Evolutionary conservation across 1,140 invertebrate genomes (phyloP), one percentile per base, ranked within the genome.

Genomic region (Megalopta genalis): DNA sequence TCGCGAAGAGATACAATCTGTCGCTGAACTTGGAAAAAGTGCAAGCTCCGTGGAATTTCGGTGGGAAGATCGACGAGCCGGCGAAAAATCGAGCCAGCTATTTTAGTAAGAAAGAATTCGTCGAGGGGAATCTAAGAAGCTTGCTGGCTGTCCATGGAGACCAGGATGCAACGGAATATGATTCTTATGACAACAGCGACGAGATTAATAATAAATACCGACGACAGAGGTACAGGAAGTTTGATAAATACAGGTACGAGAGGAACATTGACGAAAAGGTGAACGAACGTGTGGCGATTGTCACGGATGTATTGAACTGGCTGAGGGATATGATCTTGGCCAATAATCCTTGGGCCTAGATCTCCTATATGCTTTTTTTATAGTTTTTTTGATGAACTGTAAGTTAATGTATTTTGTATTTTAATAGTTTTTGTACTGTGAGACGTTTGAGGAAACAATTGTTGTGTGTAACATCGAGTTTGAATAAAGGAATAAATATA

Each of bases 1-100:
- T 88, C 39, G 86, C 71, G 18, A 78, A 64, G 49, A 88, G 76
- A 54, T 89, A 88, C 63, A 89, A 89, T 77, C 52, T 89, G 23
- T 77, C 60, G 9, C 64, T 88, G 25, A 57, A 86, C 46, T 76
- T 83, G 46, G 52, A 70, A 16, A 62, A 82, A 49, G 46, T 68
- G 60, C 60, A 59, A 68, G n/a, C 59, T 23, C 27, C 70, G 37
- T 72, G 68, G 76, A 72, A 72, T 64, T 72, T 78, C 6, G 49
- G 46, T 23, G 23, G 10, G 23, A 77, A 77, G 37, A 64, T 64
- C n/a, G 60, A 71, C 27, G 68, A 54, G 0, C 42, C 3, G 4
- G 2, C 3, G 21, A 60, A 21, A 8, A 25, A 39, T 42, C 25
- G 37, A 9, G 25, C 16, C 46, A 71, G n/a, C 46, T 63, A 52